phyloP scores from a whole-genome alignment of 2,888 invertebrate species.

The Tachina fera region DNA sequence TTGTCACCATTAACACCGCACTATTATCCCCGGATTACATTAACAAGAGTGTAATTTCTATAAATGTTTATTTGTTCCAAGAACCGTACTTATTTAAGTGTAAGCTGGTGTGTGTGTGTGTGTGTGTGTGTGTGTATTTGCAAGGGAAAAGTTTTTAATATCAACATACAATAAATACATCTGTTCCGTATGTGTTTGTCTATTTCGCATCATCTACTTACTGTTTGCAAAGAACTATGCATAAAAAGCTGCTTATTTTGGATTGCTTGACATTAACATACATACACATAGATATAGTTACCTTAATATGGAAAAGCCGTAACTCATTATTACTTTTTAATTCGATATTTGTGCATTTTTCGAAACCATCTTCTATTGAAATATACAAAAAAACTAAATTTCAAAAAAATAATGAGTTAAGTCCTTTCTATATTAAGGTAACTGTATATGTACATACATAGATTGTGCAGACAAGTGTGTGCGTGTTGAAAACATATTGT shows the following conservation, averaged over 20 bases:
- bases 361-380: too few species aligned
- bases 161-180: background rate
- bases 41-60: conserved; percentile 32
- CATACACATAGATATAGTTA: too few species aligned
- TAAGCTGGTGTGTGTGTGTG: background rate
- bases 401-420: too few species aligned
- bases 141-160: background rate
- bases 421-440: too few species aligned
- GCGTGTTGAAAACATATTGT: background rate
- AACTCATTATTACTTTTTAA: too few species aligned
- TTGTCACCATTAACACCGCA: conserved; percentile 28
- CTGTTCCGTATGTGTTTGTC: background rate
- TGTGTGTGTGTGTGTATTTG: background rate
- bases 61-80: conserved; percentile 19
- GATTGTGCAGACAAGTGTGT: background rate
- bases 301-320: too few species aligned
- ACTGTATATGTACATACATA: too few species aligned
- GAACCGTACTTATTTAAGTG: background rate
- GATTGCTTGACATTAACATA: too few species aligned
- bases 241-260: too few species aligned
- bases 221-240: background rate
- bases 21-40: conserved; percentile 12
- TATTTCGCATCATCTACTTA: background rate
- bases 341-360: too few species aligned
- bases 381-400: too few species aligned